Evolutionary conservation across 2,113 vertebrate species (phyloP).

Genomic region (Diphyllodes magnificus): DNA sequence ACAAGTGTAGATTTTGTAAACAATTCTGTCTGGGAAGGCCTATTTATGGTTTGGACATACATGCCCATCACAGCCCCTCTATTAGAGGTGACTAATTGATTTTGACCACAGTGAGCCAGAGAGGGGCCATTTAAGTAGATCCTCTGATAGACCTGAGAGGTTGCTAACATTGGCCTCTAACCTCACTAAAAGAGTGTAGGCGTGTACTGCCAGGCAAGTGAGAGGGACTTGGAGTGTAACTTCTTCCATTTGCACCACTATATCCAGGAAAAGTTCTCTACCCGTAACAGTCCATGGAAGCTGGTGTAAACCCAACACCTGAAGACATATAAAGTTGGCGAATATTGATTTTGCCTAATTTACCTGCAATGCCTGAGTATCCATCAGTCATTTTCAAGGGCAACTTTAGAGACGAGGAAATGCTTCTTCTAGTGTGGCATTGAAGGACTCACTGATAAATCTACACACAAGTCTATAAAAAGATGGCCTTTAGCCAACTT

Average conservation of each 20-base stretch:
- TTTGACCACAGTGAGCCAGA: not conserved
- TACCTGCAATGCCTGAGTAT: not conserved
- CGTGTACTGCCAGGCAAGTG: not conserved
- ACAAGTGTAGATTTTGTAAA: not conserved
- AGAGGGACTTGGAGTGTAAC: not conserved
- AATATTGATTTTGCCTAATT: not conserved
- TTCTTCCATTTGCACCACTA: not conserved
- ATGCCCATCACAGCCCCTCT: not conserved
- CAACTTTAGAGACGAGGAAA: not conserved
- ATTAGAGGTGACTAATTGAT: not conserved
- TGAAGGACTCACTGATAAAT: not conserved
- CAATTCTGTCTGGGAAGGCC: not conserved
- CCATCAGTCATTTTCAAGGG: not conserved
- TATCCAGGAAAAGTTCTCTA: not conserved
- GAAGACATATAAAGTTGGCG: not conserved
- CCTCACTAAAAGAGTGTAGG: not conserved
- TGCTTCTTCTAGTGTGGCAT: not conserved
- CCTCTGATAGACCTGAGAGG: not conserved
- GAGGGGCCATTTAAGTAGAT: not conserved
- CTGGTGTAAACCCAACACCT: not conserved
- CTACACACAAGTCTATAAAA: not conserved
- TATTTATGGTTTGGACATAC: not conserved
- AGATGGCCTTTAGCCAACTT: not conserved
- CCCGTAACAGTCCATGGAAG: not conserved
- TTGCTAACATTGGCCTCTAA: not conserved